Evolutionary conservation across 2,797 vertebrate species (phyloP).

Genomic region (Cirrhinus molitorella): DNA sequence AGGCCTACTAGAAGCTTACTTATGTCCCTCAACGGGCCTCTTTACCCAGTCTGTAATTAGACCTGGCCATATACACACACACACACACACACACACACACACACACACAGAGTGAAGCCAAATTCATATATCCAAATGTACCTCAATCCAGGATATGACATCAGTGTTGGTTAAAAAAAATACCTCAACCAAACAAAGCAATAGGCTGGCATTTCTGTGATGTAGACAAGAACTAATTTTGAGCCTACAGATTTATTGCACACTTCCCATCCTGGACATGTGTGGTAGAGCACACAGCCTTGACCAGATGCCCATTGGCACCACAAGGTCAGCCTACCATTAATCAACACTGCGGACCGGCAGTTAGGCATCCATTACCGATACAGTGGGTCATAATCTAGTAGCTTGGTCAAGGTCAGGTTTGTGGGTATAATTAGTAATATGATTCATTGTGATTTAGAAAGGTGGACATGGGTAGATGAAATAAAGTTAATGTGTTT

Average conservation of each 20-base stretch:
- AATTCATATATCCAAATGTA: constrained; percentile 49
- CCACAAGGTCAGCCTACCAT: constrained; percentile 56
- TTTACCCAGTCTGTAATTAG: constrained; percentile 61
- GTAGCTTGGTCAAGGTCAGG: constrained; percentile 13
- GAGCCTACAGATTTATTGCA: constrained; percentile 60
- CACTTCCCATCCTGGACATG: constrained; percentile 60
- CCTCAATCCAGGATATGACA: constrained; percentile 65
- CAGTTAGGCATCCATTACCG: constrained; percentile 29
- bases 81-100: constrained; percentile 20
- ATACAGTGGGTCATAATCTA: neutral
- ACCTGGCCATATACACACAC: constrained; percentile 18
- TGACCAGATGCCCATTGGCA: constrained; percentile 53
- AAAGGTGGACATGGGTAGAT: neutral
- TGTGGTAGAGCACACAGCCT: constrained; percentile 54
- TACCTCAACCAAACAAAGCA: constrained; percentile 48
- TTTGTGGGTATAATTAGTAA: constrained; percentile 1
- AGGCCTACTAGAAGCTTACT: constrained; percentile 38
- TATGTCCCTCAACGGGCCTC: constrained; percentile 57
- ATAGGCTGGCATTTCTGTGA: constrained; percentile 54
- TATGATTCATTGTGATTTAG: constrained; percentile 11
- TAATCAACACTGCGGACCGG: constrained; percentile 18
- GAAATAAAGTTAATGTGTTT: constrained; percentile 26
- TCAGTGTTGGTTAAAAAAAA: constrained; percentile 56
- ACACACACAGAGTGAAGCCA: constrained; percentile 18
- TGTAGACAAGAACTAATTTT: constrained; percentile 59